Evolutionary conservation across 2,888 invertebrate genomes (phyloP), one percentile per base, ranked within the genome.

Genomic region (Ethmia dodecea): DNA sequence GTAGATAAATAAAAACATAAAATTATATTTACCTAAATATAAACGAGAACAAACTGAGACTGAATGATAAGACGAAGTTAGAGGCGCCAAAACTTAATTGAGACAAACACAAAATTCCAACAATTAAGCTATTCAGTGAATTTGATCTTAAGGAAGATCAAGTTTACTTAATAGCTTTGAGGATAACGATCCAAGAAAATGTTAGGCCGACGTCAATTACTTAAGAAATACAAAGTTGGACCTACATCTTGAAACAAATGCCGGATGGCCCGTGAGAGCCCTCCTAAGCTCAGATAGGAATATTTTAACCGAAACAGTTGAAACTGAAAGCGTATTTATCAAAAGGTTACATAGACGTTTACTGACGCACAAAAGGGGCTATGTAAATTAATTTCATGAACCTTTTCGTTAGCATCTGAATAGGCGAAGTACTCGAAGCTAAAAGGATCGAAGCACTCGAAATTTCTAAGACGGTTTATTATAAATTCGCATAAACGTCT

Each of bases 331-430:
- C 41, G 55, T 65, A 65, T 73, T 72, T 65, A 70, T 75, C 70
- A 72, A 72, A 76, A 71, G 70, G 54, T 55, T 59, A 51, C 60
- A 43, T 48, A 53, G 49, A 47, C 41, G 44, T 44, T 54, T 45
- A 42, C 42, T 22, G 32, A 44, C 40, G 49, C 56, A 76, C 71
- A 78, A 74, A 71, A 56, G 64, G 49, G 61, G 50, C 67, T 66
- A 73, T 76, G 77, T 67, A 77, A 80, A 81, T 81, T 78, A 76
- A 77, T 74, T 77, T 71, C 66, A 58, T 53, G 52, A 57, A 60
- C 71, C 69, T 70, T 75, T 76, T 66, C 63, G 57, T 68, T 65
- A 55, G 58, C 67, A 70, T 68, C 54, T 74, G 65, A 77, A 77
- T 69, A 57, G 66, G 48, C 34, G 47, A 42, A 34, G 39, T 47